phyloP scores from a whole-genome alignment of 2,888 invertebrate genomes.

The Endomychus coccineus region DNA sequence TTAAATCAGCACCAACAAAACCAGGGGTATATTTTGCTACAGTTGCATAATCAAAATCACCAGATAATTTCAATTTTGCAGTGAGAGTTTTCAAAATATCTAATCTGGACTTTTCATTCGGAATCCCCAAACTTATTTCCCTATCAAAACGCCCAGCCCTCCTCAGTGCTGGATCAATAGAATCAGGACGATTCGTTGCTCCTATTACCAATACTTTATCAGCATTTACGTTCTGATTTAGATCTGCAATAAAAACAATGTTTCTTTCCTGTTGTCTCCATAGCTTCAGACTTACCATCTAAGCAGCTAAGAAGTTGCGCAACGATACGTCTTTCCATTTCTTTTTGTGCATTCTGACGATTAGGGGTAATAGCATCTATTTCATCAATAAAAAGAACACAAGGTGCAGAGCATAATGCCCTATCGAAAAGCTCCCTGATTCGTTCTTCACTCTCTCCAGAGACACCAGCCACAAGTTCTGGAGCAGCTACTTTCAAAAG shows the following conservation, averaged over 20 bases:
- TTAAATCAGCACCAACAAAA: slow-evolving; percentile 91
- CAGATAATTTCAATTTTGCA: slow-evolving; percentile 58
- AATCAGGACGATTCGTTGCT: slow-evolving; percentile 91
- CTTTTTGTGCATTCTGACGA: slow-evolving; percentile 81
- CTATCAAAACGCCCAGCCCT: slow-evolving; percentile 89
- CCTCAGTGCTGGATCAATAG: slow-evolving; percentile 85
- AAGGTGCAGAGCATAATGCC: slow-evolving; percentile 66
- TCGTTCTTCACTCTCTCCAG: slow-evolving; percentile 92
- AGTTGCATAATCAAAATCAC: slow-evolving; percentile 62
- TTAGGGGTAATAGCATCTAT: slow-evolving; percentile 94
- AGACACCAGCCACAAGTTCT: slow-evolving; percentile 88
- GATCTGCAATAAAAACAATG: slow-evolving; percentile 42
- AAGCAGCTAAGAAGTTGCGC: slow-evolving; percentile 84
- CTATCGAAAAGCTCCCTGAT: slow-evolving; percentile 86
- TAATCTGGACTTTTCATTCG: slow-evolving; percentile 72
- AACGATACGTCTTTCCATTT: slow-evolving; percentile 94
- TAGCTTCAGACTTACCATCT: slow-evolving; percentile 55
- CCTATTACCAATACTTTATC: slow-evolving; percentile 77
- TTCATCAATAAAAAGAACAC: slow-evolving; percentile 91
- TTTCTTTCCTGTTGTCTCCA: no score
- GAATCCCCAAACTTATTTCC: slow-evolving; percentile 91
- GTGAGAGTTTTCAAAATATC: slow-evolving; percentile 73
- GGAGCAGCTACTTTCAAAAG: slow-evolving; percentile 84
- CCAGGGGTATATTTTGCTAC: slow-evolving; percentile 88
- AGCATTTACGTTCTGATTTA: slow-evolving; percentile 48